These are phyloP conservation scores for Coptodon rendalli DNA, from an alignment of 2,113 vertebrate genomes.

Conservation along the genomic window DNA sequence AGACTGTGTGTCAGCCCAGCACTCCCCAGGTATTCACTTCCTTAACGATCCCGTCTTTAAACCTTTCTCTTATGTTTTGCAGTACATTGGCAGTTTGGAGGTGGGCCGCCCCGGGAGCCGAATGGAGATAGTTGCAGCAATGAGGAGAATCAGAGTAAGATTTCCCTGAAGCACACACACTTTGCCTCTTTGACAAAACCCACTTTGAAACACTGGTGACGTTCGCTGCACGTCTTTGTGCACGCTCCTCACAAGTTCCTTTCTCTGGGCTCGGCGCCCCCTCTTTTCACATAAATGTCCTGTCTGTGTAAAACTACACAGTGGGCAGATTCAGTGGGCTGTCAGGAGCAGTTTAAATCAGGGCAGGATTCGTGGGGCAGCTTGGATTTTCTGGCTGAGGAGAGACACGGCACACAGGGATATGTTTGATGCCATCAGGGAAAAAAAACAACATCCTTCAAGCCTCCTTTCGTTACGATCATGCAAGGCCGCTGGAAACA, in stretches of 20 bases:
- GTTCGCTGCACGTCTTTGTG: not conserved
- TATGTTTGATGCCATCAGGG: not conserved
- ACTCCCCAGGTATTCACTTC: not conserved
- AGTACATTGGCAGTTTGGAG: conserved; percentile 97
- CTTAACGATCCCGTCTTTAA: not conserved
- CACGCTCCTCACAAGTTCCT: not conserved
- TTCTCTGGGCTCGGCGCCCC: not conserved
- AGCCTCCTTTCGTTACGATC: not conserved
- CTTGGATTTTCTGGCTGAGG: not conserved
- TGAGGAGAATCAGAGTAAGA: conserved; percentile 94
- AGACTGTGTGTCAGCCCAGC: not conserved
- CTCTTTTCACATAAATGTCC: not conserved
- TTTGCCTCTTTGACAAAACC: not conserved
- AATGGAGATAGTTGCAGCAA: conserved; percentile 95
- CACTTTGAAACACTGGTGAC: not conserved
- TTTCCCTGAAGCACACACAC: not conserved
- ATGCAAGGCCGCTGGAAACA: not conserved
- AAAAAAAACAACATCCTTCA: fast-evolving
- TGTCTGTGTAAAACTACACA: not conserved
- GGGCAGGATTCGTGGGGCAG: not conserved
- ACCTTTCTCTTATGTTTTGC: not conserved
- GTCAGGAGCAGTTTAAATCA: conserved; percentile 26
- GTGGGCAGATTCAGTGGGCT: conserved; percentile 16
- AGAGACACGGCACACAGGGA: not conserved
- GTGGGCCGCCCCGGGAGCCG: conserved; percentile 90